Base-by-base conservation (phyloP, 2,113 vertebrate genomes). In the Lepidothrix coronata region DNA sequence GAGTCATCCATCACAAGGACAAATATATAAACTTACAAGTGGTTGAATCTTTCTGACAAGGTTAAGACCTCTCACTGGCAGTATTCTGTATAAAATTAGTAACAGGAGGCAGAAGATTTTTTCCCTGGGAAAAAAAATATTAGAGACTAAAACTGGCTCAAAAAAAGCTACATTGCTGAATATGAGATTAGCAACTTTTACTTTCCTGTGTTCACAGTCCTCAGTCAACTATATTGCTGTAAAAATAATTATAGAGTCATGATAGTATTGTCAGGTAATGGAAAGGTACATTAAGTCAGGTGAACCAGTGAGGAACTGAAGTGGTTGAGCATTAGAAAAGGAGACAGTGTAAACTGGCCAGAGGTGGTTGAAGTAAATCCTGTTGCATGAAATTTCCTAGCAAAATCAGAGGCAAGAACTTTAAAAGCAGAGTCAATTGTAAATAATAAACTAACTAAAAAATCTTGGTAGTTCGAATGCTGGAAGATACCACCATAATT, bases 1-100 rank as follows among this genome's bases (percentile, higher is more conserved):
- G 73, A 85, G 46, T 83, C 83, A 96, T 96, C 61, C 89, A 96
- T 97, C 92, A 97, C 74, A 68, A 83, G 93, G 54, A 86, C 90
- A 96, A 96, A 96, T 96, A 91, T 77, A 91, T 35, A 84, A 88
- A 93, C 85, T 95, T 91, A 93, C 44, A 92, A 88, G 51, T 58
- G 48, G 46, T 59, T 94, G 78, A 66, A 95, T 91, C 78, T 81
- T 84, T 90, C 85, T 95, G 85, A 91, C 86, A 97, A 93, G 95
- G 93, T 97, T 94, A 97, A 37, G 86, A 90, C 61, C 89, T 76
- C 48, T 93, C 82, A 82, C 43, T 92, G 35, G 14, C 31, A 81
- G 93, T 94, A 95, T 79, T 93, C 59, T 33, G 1, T 49, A 80
- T 84, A 77, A 96, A 97, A 96, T 87, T 95, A 85, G 52, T 88